Evolutionary conservation across 2,888 invertebrate species (phyloP).

Genomic region (Eretmocerus hayati): DNA sequence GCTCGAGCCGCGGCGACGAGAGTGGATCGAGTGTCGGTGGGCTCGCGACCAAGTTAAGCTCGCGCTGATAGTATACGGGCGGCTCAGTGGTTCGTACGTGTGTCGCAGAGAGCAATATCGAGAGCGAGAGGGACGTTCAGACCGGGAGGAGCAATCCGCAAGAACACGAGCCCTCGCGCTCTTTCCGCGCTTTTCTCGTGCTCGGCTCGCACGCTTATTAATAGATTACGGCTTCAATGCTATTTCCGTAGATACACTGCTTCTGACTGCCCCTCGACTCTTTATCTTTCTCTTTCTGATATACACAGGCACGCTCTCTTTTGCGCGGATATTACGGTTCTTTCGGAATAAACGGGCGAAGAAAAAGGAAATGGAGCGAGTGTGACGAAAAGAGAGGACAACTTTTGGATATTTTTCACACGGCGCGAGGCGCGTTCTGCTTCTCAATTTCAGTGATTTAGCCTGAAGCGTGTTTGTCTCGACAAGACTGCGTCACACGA

Average conservation of each 20-base stretch:
- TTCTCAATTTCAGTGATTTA: too few relatives aligned
- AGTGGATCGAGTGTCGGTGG: conserved; percentile 45
- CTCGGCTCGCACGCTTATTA: conserved; percentile 30
- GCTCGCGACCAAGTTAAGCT: conserved; percentile 43
- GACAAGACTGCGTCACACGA: too few relatives aligned
- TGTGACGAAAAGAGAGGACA: background rate
- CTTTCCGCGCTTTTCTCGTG: background rate
- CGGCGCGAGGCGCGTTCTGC: too few relatives aligned
- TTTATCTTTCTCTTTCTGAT: conserved; percentile 6
- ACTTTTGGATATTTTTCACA: background rate
- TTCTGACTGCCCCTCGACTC: conserved; percentile 3
- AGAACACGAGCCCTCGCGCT: background rate
- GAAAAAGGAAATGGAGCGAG: background rate
- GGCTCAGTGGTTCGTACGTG: too few relatives aligned
- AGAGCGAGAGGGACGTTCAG: background rate
- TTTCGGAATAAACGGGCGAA: too few relatives aligned
- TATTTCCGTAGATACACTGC: conserved; percentile 41
- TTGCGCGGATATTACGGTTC: too few relatives aligned
- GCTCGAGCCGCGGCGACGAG: background rate
- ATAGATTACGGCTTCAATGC: conserved; percentile 42
- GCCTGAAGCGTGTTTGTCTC: too few relatives aligned
- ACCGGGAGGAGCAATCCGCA: too few relatives aligned
- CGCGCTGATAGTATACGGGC: conserved; percentile 28
- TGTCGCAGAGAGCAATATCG: background rate
- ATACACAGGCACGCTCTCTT: too few relatives aligned